Evolutionary conservation across 2,888 invertebrate species (phyloP).

Genomic region (Oscheius myriophilus): DNA sequence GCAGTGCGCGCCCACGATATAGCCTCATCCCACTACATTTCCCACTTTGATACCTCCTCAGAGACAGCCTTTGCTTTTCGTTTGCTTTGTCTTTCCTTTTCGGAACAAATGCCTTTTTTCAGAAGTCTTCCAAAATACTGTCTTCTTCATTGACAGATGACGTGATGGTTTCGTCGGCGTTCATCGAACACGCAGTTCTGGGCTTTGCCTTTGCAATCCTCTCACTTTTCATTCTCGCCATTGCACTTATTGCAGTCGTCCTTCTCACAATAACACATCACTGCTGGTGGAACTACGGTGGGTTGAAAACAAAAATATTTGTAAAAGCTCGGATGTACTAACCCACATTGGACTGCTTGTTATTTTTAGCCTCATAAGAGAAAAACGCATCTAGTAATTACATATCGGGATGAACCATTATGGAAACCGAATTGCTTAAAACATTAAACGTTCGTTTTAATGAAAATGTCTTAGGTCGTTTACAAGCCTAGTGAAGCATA

Average conservation of each 20-base stretch:
- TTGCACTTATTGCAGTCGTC: slow-evolving; percentile 56
- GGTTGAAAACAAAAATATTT: too few relatives aligned
- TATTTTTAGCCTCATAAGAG: too few relatives aligned
- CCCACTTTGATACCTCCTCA: not conserved
- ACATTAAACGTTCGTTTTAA: too few relatives aligned
- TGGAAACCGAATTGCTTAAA: too few relatives aligned
- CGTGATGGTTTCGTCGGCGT: slow-evolving; percentile 45
- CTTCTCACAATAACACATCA: slow-evolving; percentile 54
- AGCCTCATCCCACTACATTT: not conserved
- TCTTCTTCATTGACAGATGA: slow-evolving; percentile 17
- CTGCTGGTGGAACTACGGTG: slow-evolving; percentile 57
- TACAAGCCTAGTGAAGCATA: too few relatives aligned
- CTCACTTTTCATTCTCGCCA: slow-evolving; percentile 55
- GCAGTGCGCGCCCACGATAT: too few relatives aligned
- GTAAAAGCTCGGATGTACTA: too few relatives aligned
- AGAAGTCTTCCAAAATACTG: not conserved
- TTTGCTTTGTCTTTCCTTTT: not conserved
- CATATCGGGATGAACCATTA: too few relatives aligned
- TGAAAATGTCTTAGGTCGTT: too few relatives aligned
- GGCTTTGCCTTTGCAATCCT: slow-evolving; percentile 56
- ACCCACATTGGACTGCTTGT: too few relatives aligned
- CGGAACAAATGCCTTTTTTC: not conserved
- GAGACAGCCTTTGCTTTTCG: too few relatives aligned
- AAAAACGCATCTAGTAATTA: too few relatives aligned
- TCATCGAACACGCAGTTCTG: slow-evolving; percentile 56